A percentile compares a stretch with the other conserved stretches of the same genome.
These are phyloP conservation scores for Nycticorax nycticorax DNA, from an alignment of 2,113 vertebrate genomes.

Conservation along the genomic window DNA sequence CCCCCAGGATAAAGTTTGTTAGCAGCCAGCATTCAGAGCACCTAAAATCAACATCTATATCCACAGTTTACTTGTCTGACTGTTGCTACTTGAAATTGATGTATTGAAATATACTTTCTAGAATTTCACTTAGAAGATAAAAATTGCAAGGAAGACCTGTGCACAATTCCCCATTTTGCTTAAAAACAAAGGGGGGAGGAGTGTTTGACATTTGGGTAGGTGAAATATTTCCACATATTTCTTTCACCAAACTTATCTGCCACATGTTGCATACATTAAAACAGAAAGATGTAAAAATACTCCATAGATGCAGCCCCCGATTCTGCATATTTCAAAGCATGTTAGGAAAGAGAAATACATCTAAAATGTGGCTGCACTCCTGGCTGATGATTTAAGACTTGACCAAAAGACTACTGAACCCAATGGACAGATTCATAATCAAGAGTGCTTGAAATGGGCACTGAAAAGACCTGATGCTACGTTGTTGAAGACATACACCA, in stretches of 20 bases:
- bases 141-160: background rate
- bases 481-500: background rate
- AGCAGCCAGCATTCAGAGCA: background rate
- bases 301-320: background rate
- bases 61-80: background rate
- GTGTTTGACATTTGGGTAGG: background rate
- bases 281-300: background rate
- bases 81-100: background rate
- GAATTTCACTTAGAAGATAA: background rate
- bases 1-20: background rate
- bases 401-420: background rate
- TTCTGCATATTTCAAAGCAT: slow-evolving; percentile 27
- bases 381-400: slow-evolving; percentile 1
- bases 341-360: slow-evolving; percentile 56
- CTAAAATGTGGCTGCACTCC: slow-evolving; percentile 41
- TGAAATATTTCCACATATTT: background rate
- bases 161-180: background rate
- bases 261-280: background rate
- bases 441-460: background rate
- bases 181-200: rapidly evolving
- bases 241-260: background rate
- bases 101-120: background rate
- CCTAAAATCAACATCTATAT: background rate
- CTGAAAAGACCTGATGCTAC: background rate
- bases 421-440: background rate